Evolutionary conservation across 2,113 vertebrate species (phyloP).

Genomic region (Baryphthengus martii): DNA sequence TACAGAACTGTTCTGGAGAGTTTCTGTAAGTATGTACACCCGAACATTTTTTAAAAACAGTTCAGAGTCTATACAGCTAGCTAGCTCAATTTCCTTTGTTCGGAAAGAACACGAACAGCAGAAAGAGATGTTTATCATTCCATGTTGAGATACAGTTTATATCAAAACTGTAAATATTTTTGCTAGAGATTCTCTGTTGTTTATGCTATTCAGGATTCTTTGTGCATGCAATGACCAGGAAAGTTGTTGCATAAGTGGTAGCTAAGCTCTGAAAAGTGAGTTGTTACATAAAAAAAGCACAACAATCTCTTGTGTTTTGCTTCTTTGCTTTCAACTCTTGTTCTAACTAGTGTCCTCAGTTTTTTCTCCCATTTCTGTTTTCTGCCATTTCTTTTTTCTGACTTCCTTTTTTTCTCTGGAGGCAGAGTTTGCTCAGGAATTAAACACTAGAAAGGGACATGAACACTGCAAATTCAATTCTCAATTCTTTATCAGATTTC

Average conservation of each 20-base stretch:
- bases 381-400: not conserved
- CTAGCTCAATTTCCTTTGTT: constrained; percentile 29
- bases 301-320: not conserved
- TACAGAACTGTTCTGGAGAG: constrained; percentile 1
- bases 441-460: not conserved
- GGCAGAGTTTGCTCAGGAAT: not conserved
- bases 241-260: not conserved
- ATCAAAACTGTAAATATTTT: not conserved
- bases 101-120: not conserved
- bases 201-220: not conserved
- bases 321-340: not conserved
- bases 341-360: not conserved
- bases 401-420: not conserved
- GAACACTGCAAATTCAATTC: not conserved
- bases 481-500: not conserved
- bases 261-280: not conserved
- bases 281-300: not conserved
- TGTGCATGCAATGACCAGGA: not conserved
- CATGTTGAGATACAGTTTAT: not conserved
- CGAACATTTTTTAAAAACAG: constrained; percentile 53
- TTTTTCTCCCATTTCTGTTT: not conserved
- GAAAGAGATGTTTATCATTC: constrained; percentile 17
- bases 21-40: not conserved
- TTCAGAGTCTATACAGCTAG: not conserved
- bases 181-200: not conserved